phyloP scores from a whole-genome alignment of 1,140 invertebrate species.

The Diploscapter pachys region DNA sequence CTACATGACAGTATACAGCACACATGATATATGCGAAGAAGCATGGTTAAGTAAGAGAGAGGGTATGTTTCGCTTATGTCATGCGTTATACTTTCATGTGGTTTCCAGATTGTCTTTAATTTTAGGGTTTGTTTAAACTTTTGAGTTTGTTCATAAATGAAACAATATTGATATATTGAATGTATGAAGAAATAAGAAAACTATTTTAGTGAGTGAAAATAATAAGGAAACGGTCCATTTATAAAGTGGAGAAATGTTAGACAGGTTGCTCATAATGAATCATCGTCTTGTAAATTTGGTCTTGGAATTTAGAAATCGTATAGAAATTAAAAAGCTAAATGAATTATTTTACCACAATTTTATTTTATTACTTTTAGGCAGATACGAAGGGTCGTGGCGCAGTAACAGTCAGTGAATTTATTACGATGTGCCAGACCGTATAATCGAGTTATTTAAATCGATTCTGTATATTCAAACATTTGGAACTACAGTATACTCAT shows the following conservation, averaged over 20 bases:
- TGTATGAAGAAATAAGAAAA: background rate
- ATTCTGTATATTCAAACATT: too few species aligned
- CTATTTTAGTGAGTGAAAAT: background rate
- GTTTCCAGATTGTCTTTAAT: background rate
- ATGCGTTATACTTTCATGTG: too few species aligned
- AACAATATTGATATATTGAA: background rate
- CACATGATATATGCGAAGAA: too few species aligned
- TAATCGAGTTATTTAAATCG: background rate
- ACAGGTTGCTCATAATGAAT: too few species aligned
- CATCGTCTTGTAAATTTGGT: background rate
- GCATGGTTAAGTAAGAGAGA: too few species aligned
- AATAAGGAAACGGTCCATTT: background rate
- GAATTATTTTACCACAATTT: background rate
- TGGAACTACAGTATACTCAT: too few species aligned
- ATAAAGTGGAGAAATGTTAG: background rate
- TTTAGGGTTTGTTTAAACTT: background rate
- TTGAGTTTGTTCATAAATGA: background rate
- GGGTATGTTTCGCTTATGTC: too few species aligned
- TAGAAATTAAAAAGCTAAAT: background rate
- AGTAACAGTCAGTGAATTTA: conserved; percentile 28
- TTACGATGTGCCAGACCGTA: conserved; percentile 38
- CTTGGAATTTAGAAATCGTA: background rate
- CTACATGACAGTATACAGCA: too few species aligned
- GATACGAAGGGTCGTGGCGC: conserved; percentile 30
- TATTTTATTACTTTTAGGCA: conserved; percentile 3